Conservation (phyloP, 2,888 invertebrate species). For the Osmoderma eremita region DNA sequence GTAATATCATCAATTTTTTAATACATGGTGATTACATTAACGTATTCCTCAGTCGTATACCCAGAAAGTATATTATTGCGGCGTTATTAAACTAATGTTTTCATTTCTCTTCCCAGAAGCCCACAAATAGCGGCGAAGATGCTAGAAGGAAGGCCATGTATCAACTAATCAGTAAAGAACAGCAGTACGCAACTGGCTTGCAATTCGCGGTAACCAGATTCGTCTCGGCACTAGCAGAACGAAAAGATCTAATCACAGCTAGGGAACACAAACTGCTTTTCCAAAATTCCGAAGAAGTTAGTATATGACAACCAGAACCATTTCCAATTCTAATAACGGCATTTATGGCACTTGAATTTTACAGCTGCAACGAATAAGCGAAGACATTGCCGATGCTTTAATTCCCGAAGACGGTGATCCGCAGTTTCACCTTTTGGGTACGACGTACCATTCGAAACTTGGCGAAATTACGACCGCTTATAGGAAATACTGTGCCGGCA, state of each 20-base stretch:
- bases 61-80: no score
- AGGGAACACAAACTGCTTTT: slow-evolving; percentile 83
- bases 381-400: slow-evolving; percentile 81
- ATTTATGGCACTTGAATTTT: slow-evolving; percentile 45
- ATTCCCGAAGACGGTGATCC: slow-evolving; percentile 79
- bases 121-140: slow-evolving; percentile 66
- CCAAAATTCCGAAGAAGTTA: slow-evolving; percentile 86
- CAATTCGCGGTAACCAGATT: slow-evolving; percentile 84
- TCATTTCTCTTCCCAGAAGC: slow-evolving; percentile 56
- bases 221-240: slow-evolving; percentile 77
- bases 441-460: slow-evolving; percentile 79
- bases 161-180: slow-evolving; percentile 80
- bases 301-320: slow-evolving; percentile 44
- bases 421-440: slow-evolving; percentile 73
- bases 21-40: no score
- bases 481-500: slow-evolving; percentile 83
- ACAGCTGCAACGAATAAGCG: slow-evolving; percentile 78
- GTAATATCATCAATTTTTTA: no score
- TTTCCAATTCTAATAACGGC: neutral
- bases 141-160: slow-evolving; percentile 76
- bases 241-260: slow-evolving; percentile 79
- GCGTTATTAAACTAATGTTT: neutral
- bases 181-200: slow-evolving; percentile 79
- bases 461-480: slow-evolving; percentile 80
- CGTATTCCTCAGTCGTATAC: no score